Conservation (phyloP, 2,888 invertebrate species). For the Heterodera filipjevi region DNA sequence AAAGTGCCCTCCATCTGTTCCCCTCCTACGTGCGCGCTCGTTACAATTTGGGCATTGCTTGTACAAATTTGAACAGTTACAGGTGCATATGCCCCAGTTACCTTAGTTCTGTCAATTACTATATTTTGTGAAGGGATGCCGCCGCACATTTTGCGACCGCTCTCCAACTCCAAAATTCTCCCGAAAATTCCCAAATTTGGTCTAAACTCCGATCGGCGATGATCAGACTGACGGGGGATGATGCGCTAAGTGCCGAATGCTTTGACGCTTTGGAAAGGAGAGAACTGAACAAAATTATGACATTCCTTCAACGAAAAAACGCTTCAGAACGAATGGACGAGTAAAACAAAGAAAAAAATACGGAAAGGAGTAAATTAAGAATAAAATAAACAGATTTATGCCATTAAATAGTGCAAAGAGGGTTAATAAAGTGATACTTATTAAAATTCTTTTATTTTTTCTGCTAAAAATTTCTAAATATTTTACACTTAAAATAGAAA, state of each 20-base stretch:
- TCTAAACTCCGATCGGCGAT: constrained; percentile 54
- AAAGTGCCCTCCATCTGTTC: constrained; percentile 83
- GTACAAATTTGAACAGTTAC: constrained; percentile 90
- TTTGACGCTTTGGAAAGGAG: constrained; percentile 27
- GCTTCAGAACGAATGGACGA: neutral
- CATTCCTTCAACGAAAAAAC: constrained; percentile 6
- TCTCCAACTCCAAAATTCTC: constrained; percentile 81
- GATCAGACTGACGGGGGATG: constrained; percentile 40
- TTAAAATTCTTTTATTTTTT: too few species aligned
- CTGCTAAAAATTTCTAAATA: too few species aligned
- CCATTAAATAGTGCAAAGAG: too few species aligned
- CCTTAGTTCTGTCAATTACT: neutral
- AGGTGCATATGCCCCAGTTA: constrained; percentile 67
- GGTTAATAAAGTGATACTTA: too few species aligned
- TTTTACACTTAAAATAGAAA: too few species aligned
- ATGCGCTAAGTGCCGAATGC: constrained; percentile 15
- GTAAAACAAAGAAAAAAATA: neutral
- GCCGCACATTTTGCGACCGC: constrained; percentile 92
- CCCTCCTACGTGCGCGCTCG: constrained; percentile 95
- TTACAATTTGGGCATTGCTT: constrained; percentile 96
- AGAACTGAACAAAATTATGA: constrained; percentile 22
- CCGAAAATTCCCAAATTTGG: constrained; percentile 57
- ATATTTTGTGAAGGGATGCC: constrained; percentile 76
- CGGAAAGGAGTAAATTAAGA: neutral
- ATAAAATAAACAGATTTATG: neutral